phyloP scores from a whole-genome alignment of 2,797 vertebrate genomes.

The Triplophysa yarkandensis region DNA sequence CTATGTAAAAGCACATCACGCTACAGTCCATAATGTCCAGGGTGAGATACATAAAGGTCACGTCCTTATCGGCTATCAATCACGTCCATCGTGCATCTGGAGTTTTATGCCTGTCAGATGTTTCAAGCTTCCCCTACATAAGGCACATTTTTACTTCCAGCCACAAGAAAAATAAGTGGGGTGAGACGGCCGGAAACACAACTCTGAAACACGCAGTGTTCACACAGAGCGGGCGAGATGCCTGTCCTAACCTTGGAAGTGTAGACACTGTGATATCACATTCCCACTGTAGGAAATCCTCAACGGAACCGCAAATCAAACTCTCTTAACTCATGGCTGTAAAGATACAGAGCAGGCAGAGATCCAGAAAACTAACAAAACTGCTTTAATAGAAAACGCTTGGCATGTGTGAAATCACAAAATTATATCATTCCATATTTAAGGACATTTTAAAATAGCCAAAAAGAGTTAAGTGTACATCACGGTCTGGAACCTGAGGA shows the following conservation, averaged over 20 bases:
- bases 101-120: slow-evolving; percentile 41
- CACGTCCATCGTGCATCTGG: slow-evolving; percentile 29
- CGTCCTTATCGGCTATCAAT: slow-evolving; percentile 11
- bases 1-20: background rate
- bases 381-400: too few species aligned
- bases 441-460: too few species aligned
- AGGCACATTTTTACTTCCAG: slow-evolving; percentile 36
- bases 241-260: slow-evolving; percentile 22
- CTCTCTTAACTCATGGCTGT: slow-evolving; percentile 10
- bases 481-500: too few species aligned
- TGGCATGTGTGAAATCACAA: background rate
- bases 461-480: too few species aligned
- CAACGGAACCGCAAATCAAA: slow-evolving; percentile 46
- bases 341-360: background rate
- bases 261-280: slow-evolving; percentile 37
- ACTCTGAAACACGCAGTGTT: slow-evolving; percentile 15
- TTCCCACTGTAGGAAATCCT: slow-evolving; percentile 41
- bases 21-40: background rate
- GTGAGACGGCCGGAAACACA: slow-evolving; percentile 32
- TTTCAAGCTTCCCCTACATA: slow-evolving; percentile 25
- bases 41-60: background rate
- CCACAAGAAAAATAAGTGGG: slow-evolving; percentile 11
- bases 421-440: background rate
- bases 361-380: background rate
- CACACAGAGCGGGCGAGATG: slow-evolving; percentile 7